Base-by-base conservation (phyloP, 2,888 invertebrate species). In the Mesorhabditis belari region DNA sequence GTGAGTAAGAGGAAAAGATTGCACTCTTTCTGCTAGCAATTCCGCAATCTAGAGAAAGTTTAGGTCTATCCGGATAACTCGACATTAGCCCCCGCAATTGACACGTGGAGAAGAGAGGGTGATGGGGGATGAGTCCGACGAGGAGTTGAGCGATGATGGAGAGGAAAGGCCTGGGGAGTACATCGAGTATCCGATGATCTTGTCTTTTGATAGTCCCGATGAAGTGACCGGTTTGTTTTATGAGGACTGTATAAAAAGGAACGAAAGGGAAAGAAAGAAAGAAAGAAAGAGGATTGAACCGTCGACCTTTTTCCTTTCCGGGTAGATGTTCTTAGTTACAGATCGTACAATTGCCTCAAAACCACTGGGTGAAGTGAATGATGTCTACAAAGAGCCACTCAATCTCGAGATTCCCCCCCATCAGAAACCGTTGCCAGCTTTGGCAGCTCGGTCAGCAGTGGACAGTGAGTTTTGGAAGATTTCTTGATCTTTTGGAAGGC, bases 311-410 rank as follows among this genome's bases (percentile, higher is more conserved):
- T n/a, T n/a, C n/a, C n/a, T n/a, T n/a, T n/a, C n/a, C n/a, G n/a
- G n/a, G n/a, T n/a, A n/a, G n/a, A n/a, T n/a, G n/a, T n/a, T 4
- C 29, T 24, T 17, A 19, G 23, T 54, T 63, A 56, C 53, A 60
- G 59, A 54, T 23, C 29, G 29, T 59, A 54, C 17, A 62, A 73
- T 74, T 52, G 66, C 71, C 1, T 68, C 66, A 5, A 78, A 78
- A 59, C 79, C 80, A 5, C 50, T 80, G 12, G 69, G 76, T 17
- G 69, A 77, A 58, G 79, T 80, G 2, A 71, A 76, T 64, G 77
- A 81, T 81, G 89, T 95, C 12, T 96, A 93, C 84, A 88, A 89
- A 80, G 95, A 95, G 1, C 96, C 96, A 0, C 89, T 89, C 53
- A 87, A 88, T 5, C 85, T 96, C 27, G 90, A 91, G 83, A 89